Conservation (phyloP, 1,140 invertebrate species). For the Platyura marginata region DNA sequence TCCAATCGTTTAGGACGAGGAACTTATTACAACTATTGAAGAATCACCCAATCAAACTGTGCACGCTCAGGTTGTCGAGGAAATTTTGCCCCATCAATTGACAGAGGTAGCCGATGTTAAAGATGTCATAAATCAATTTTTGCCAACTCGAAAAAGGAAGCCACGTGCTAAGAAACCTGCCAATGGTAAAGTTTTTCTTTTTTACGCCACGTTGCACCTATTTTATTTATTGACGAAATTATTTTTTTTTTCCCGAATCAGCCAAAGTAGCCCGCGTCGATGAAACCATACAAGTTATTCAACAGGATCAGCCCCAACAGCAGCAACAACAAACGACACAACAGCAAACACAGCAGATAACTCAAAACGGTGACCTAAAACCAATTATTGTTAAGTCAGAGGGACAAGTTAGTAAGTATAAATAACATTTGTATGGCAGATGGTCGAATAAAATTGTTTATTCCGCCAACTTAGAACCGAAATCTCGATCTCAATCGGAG, state of each 20-base stretch:
- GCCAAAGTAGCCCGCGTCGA: background rate
- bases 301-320: background rate
- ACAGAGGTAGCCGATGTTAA: conserved; percentile 16
- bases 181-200: conserved; percentile 6
- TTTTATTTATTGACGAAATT: too few species aligned
- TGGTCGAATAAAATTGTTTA: too few species aligned
- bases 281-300: background rate
- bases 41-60: conserved; percentile 22
- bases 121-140: conserved; percentile 26
- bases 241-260: background rate
- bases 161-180: conserved; percentile 22
- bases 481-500: conserved; percentile 36
- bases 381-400: too few species aligned
- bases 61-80: conserved; percentile 22
- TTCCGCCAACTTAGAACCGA: too few species aligned
- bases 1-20: conserved; percentile 12
- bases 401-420: too few species aligned
- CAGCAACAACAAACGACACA: conserved; percentile 4
- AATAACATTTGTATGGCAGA: too few species aligned
- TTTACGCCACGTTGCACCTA: too few species aligned
- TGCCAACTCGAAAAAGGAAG: conserved; percentile 26
- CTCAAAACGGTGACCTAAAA: conserved; percentile 16
- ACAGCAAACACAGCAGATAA: conserved; percentile 14
- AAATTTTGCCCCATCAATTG: conserved; percentile 13
- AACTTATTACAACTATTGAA: conserved; percentile 21